Conservation (phyloP, 2,113 vertebrate genomes). For the Hiodon tergisus region DNA sequence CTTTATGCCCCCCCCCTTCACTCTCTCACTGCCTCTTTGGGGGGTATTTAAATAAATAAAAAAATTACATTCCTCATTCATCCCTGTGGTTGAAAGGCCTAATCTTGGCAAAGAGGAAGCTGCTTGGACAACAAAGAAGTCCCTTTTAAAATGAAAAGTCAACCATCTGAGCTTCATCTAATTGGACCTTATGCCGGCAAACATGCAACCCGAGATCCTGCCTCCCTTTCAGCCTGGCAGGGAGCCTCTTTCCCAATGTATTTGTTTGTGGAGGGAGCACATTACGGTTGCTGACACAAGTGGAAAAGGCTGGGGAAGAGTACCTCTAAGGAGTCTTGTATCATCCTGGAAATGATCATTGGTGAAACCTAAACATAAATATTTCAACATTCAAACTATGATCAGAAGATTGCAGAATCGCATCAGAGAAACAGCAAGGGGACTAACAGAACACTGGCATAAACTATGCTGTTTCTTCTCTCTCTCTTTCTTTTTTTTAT, state of each 20-base stretch:
- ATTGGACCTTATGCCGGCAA: conserved; percentile 2
- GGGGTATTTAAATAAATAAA: too few relatives aligned
- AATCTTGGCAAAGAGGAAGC: neutral
- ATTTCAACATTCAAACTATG: conserved; percentile 60
- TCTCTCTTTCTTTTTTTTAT: neutral
- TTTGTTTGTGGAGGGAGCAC: conserved; percentile 31
- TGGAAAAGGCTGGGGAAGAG: conserved; percentile 40
- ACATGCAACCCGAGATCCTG: conserved; percentile 9
- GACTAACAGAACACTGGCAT: conserved; percentile 40
- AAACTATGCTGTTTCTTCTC: neutral
- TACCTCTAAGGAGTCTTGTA: conserved; percentile 75
- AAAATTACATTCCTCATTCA: neutral
- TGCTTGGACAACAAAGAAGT: neutral
- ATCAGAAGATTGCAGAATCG: conserved; percentile 42
- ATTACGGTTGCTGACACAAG: conserved; percentile 47
- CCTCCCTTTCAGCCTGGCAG: neutral
- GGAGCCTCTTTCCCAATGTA: conserved; percentile 17
- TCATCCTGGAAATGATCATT: conserved; percentile 78
- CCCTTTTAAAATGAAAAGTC: neutral
- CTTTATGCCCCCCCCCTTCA: neutral
- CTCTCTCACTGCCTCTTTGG: neutral
- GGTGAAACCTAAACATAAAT: conserved; percentile 75
- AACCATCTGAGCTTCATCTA: neutral
- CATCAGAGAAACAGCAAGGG: conserved; percentile 37
- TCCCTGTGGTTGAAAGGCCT: neutral